Evolutionary conservation across 2,113 vertebrate genomes (phyloP), one percentile per base, ranked within the genome.

Genomic region (Archilochus colubris): DNA sequence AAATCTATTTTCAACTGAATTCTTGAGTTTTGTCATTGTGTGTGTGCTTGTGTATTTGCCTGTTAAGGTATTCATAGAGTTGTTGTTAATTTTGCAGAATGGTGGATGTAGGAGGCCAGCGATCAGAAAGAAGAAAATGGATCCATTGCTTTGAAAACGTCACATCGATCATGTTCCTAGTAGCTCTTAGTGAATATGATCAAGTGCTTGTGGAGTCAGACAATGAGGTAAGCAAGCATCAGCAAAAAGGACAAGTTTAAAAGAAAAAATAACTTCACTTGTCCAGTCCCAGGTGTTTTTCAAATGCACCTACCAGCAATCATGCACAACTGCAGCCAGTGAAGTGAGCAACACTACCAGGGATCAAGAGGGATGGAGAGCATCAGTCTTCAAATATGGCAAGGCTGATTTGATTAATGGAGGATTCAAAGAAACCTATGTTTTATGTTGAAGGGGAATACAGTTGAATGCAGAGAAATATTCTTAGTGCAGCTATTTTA

Each of bases 81-180:
- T 28, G 61, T 78, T 97, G 48, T 97, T 97, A 74, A 96, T 94
- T 89, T 97, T 97, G 40, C 98, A 99, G 99, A 98, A 99, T 99
- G 99, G 99, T 99, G 96, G 99, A 99, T 94, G 99, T 99, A 30
- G 99, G 99, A 79, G 99, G 99, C 91, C 99, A 99, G 78, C 98
- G 99, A 94, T 99, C 99, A n/a, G 99, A 99, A 96, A 98, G 99
- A 98, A 99, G 99, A 97, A 99, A 99, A 98, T 99, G 99, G 99
- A 99, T 99, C 98, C 99, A 99, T 97, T 99, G 99, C 97, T 99
- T 99, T 97, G 99, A 99, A 98, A 99, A 99, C 18, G 99, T 99
- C 95, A 99, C 99, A 14, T 99, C 99, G 94, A 99, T 99, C 98
- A 99, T 99, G 99, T 99, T 99, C 97, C 98, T 99, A 93, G 98